Evolutionary conservation across 2,797 vertebrate genomes (phyloP), one percentile per base, ranked within the genome.

Genomic region (Galago senegalensis): DNA sequence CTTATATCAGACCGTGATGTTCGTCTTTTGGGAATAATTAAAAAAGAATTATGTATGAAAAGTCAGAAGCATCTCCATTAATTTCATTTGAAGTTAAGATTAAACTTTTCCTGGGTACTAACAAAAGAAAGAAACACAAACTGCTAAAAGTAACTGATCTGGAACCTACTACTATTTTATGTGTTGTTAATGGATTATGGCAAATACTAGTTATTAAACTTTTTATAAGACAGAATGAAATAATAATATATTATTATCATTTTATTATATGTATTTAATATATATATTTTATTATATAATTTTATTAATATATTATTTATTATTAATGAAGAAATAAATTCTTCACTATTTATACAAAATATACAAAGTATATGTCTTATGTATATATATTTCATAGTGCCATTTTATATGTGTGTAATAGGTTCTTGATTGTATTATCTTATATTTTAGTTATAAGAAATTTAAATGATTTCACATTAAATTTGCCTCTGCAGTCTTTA

Each of bases 1-100:
- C 49, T 46, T 83, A 61, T 77, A 73, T 79, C 53, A 88, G 25
- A 87, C 29, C 77, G 13, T 79, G 40, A 37, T 79, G 31, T 34
- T 91, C 10, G 83, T 27, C 29, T 89, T 86, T 70, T 5, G 53
- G 43, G 37, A 96, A 67, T 77, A 90, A 94, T 49, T 96, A 29
- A 58, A 86, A 89, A 92, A 86, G 25, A 94, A 92, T 95, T 89
- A 82, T 70, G 11, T 14, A 29, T 92, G 56, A 89, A 96, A 95
- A 94, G 21, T 83, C 83, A 93, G 11, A 91, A 75, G 40, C 67
- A 89, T n/a, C 23, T 81, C 79, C 40, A 84, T 70, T 83, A 56
- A 86, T 63, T 83, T 84, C 27, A 92, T 65, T 94, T 85, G 37
- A 77, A 85, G 20, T 91, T 83, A 89, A 63, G 25, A 91, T 91